Percentiles rank a stretch among this genome's conserved stretches.
Conservation (phyloP, 1,140 invertebrate genomes). For the Aplysia californica region DNA sequence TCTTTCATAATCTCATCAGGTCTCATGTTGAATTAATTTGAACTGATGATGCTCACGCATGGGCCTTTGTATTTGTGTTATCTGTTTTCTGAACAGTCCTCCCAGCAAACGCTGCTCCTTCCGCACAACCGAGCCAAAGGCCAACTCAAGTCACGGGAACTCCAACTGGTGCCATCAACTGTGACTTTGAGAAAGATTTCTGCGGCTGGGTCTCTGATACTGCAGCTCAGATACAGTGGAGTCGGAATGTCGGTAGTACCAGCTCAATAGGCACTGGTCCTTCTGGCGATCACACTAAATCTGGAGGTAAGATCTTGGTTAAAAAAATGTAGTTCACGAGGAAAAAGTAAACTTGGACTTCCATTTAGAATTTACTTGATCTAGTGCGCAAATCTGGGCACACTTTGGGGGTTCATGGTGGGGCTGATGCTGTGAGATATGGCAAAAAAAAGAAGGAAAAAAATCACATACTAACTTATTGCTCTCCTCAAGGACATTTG, state of each 20-base stretch:
- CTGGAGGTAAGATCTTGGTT: no score
- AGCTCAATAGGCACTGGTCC: conserved; percentile 30
- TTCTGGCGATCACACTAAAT: conserved; percentile 46
- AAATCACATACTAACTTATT: no score
- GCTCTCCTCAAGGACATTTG: no score
- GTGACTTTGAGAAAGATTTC: conserved; percentile 77
- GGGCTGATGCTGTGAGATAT: no score
- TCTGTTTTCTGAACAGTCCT: no score
- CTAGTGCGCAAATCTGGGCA: background rate
- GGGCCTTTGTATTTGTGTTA: no score
- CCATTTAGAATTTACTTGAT: background rate
- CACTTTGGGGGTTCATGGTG: background rate
- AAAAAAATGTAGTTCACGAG: no score
- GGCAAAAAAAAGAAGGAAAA: no score
- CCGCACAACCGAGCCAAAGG: background rate
- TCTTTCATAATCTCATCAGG: no score
- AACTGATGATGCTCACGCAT: no score
- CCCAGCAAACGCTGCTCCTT: background rate
- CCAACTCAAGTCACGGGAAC: conserved; percentile 20
- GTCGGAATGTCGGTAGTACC: conserved; percentile 31
- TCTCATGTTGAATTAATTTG: no score
- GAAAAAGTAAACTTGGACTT: no score
- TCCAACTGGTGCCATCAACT: conserved; percentile 37
- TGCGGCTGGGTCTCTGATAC: conserved; percentile 37
- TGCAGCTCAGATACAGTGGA: conserved; percentile 30